Evolutionary conservation across 1,140 invertebrate species (phyloP), one percentile per base, ranked within the genome.

Genomic region (Drosophila orosa): DNA sequence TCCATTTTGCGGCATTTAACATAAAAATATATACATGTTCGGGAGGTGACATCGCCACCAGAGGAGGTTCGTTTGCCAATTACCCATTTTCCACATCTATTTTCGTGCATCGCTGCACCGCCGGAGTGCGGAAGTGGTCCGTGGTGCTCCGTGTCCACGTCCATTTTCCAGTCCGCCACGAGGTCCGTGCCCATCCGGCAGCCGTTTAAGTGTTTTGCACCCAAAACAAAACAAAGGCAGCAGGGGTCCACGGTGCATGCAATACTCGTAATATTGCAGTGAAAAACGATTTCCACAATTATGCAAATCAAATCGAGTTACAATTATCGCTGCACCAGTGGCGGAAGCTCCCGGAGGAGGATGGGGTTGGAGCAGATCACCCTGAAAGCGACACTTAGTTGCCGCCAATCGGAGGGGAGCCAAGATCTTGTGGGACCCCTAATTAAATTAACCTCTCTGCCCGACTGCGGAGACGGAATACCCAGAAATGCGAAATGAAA

Each of bases 361-460:
- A 33, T 6, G 27, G 10, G 6, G 17, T 0, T 3, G 15, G 17
- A 33, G 33, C 17, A 22, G 52, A 22, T 25, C 73, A 69, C 74
- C 50, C 74, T 69, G 74, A 35, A 44, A 54, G 33, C 40, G 54
- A 76, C 63, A 67, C 42, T 29, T 42, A 22, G 29, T 50, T 5
- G 10, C 19, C 24, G 12, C 7, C 37, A 22, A 24, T 17, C 25
- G 12, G 15, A 15, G 27, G 12, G 7, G 44, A 17, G 15, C 19
- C 45, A 48, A 33, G 65, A 66, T 71, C 73, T 75, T 15, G 15
- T 59, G 33, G 37, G 39, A 13, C 37, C 35, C n/a, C 29, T 84
- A 87, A 87, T 87, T 87, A 63, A 87, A 87, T 87, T 87, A 84
- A 87, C 83, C 83, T 84, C 58, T 84, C 25, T 56, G 60, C 44